Evolutionary conservation across 2,888 invertebrate species (phyloP).

Genomic region (Trichacis sp.): DNA sequence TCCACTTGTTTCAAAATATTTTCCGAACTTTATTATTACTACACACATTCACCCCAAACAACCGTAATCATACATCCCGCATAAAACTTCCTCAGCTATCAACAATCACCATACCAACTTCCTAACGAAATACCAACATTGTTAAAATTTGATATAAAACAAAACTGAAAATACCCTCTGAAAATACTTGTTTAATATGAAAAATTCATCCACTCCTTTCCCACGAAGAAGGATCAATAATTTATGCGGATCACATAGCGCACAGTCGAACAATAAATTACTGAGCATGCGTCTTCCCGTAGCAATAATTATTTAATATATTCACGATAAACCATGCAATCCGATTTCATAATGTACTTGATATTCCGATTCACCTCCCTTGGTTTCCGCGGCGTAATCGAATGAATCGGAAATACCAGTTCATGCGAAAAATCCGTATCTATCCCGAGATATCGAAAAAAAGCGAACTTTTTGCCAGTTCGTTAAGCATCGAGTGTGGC

Average conservation of each 20-base stretch:
- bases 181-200: background rate
- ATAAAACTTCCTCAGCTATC: too few relatives aligned
- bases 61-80: too few relatives aligned
- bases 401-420: slow-evolving; percentile 23
- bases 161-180: too few relatives aligned
- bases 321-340: slow-evolving; percentile 35
- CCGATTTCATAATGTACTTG: slow-evolving; percentile 33
- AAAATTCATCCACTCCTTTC: slow-evolving; percentile 17
- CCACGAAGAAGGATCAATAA: background rate
- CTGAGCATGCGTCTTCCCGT: slow-evolving; percentile 11
- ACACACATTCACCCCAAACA: too few relatives aligned
- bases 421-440: slow-evolving; percentile 31
- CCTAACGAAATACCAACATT: too few relatives aligned
- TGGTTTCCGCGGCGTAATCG: slow-evolving; percentile 32
- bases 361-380: slow-evolving; percentile 28
- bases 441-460: slow-evolving; percentile 25
- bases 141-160: too few relatives aligned
- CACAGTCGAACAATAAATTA: slow-evolving; percentile 2
- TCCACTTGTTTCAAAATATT: slow-evolving; percentile 13
- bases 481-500: slow-evolving; percentile 39
- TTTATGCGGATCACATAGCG: background rate
- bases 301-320: slow-evolving; percentile 30
- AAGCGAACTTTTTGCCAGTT: slow-evolving; percentile 29
- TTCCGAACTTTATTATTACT: too few relatives aligned
- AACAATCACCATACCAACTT: too few relatives aligned